A percentile compares a stretch with the other conserved stretches of the same genome.
Evolutionary conservation across 1,140 invertebrate species (phyloP).

Genomic region (Dolichoris vasculosae): DNA sequence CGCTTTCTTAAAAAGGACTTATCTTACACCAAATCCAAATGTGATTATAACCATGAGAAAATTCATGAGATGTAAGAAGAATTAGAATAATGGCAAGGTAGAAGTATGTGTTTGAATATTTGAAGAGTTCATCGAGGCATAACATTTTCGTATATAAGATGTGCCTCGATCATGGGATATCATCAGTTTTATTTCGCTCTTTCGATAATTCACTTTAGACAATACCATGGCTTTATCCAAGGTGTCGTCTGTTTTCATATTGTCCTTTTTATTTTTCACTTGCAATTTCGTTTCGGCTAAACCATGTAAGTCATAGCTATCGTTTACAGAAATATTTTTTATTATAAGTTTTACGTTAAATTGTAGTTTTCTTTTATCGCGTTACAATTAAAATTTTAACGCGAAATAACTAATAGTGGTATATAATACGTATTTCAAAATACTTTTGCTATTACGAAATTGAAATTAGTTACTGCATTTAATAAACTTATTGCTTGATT

Average conservation of each 20-base stretch:
- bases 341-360: too few species aligned
- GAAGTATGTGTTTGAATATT: not conserved
- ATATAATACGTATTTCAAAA: not conserved
- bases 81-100: not conserved
- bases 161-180: not conserved
- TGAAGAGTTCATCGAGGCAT: not conserved
- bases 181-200: slow-evolving; percentile 8
- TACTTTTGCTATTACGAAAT: not conserved
- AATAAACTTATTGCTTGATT: not conserved
- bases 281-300: not conserved
- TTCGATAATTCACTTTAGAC: not conserved
- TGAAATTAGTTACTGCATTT: not conserved
- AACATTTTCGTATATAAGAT: slow-evolving; percentile 25
- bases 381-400: not conserved
- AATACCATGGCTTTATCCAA: not conserved
- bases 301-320: not conserved
- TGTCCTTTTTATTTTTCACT: not conserved
- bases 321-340: not conserved
- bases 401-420: not conserved
- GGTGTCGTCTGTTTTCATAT: not conserved
- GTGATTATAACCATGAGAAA: slow-evolving; percentile 9
- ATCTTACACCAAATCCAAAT: not conserved
- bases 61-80: slow-evolving; percentile 11
- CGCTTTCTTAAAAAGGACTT: not conserved
- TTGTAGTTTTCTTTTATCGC: not conserved